phyloP scores from a whole-genome alignment of 2,888 invertebrate genomes.

The Pomacea canaliculata region DNA sequence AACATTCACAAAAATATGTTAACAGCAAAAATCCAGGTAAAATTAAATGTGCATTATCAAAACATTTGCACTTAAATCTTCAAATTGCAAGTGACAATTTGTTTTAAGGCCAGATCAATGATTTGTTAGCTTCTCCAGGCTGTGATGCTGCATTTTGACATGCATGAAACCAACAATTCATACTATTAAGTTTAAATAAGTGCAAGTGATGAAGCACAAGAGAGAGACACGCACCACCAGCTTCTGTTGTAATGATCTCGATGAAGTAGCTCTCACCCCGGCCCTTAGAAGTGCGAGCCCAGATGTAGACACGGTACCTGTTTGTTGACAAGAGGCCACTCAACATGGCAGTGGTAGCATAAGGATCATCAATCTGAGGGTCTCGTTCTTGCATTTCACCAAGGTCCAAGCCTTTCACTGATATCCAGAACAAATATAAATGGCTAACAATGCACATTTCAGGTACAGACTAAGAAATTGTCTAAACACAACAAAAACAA shows the following conservation, averaged over 20 bases:
- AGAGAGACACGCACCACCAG: conserved; percentile 49
- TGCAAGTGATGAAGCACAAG: too few species aligned
- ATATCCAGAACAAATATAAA: not conserved
- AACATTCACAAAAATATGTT: too few species aligned
- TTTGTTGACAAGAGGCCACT: conserved; percentile 87
- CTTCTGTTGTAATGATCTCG: conserved; percentile 53
- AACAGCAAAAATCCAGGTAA: too few species aligned
- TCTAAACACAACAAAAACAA: too few species aligned
- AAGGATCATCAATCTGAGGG: conserved; percentile 81
- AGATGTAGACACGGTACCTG: conserved; percentile 83
- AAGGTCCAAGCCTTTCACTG: conserved; percentile 72
- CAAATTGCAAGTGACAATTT: too few species aligned
- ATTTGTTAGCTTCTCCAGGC: too few species aligned
- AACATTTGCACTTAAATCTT: too few species aligned
- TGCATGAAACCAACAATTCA: too few species aligned
- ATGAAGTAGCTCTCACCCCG: conserved; percentile 79
- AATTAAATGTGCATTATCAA: too few species aligned
- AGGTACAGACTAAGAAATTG: not conserved
- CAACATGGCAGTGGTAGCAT: conserved; percentile 83
- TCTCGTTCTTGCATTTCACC: conserved; percentile 79
- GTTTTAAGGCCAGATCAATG: too few species aligned
- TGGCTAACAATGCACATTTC: not conserved
- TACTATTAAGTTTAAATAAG: too few species aligned
- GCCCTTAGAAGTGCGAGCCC: conserved; percentile 89
- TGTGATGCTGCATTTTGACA: too few species aligned